Evolutionary conservation across 2,888 invertebrate genomes (phyloP).

Genomic region (Pemphredon lugubris): DNA sequence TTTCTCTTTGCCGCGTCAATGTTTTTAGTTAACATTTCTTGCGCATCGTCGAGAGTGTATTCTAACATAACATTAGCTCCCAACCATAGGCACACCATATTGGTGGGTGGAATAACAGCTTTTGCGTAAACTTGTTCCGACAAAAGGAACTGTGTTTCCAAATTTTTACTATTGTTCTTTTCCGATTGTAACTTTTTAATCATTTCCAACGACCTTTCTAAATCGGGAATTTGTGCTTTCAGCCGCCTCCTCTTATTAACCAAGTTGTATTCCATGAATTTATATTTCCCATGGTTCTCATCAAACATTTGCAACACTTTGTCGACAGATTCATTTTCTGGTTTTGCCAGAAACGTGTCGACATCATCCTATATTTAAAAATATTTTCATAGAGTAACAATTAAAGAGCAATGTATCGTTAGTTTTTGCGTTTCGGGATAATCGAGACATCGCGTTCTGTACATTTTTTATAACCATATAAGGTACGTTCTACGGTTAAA

Average conservation of each 20-base stretch:
- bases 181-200: constrained; percentile 93
- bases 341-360: constrained; percentile 92
- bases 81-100: constrained; percentile 92
- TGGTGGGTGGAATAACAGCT: constrained; percentile 93
- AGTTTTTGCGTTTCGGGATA: too few species aligned
- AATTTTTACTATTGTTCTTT: constrained; percentile 85
- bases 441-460: background rate
- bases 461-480: constrained; percentile 69
- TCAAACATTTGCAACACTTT: constrained; percentile 93
- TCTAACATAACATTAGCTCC: constrained; percentile 99
- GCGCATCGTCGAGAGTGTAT: constrained; percentile 95
- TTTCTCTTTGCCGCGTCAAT: constrained; percentile 92
- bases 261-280: constrained; percentile 97
- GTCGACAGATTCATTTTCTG: constrained; percentile 93
- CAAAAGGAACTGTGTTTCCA: constrained; percentile 94
- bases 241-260: constrained; percentile 92
- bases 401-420: background rate
- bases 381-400: background rate
- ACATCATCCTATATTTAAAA: constrained; percentile 91
- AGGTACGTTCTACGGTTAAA: constrained; percentile 56
- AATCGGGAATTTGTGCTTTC: constrained; percentile 96
- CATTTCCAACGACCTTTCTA: constrained; percentile 95
- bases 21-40: constrained; percentile 91
- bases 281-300: constrained; percentile 97
- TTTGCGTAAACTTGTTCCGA: constrained; percentile 93